Conservation (phyloP, 2,797 vertebrate genomes). For the Aplochiton taeniatus region DNA sequence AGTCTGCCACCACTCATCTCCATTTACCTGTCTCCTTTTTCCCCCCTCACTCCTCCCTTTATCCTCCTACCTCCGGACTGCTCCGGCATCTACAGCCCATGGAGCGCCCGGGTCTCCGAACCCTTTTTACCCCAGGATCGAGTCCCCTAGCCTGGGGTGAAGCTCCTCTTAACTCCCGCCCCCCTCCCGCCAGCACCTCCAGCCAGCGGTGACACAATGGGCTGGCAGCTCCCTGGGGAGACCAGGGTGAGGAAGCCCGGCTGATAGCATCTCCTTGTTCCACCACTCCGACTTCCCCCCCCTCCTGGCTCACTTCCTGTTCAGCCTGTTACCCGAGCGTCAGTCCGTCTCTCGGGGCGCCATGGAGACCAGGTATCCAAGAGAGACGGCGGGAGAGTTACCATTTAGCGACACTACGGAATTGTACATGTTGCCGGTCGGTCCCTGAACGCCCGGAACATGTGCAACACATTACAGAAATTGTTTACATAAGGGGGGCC, state of each 20-base stretch:
- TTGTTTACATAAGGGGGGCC: neutral
- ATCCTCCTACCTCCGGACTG: neutral
- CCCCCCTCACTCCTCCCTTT: constrained; percentile 23
- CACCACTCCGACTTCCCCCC: no score
- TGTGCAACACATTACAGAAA: neutral
- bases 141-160: neutral
- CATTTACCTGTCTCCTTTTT: constrained; percentile 1
- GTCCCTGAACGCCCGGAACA: neutral
- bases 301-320: no score
- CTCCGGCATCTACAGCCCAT: neutral
- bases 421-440: no score
- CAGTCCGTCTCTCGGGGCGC: no score
- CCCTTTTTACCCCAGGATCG: neutral
- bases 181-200: neutral
- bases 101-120: neutral
- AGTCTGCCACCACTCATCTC: constrained; percentile 20
- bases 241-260: neutral
- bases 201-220: neutral
- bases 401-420: no score
- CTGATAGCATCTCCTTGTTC: neutral
- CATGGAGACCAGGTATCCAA: no score
- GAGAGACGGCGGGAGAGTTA: no score
- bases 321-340: no score
- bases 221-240: neutral
- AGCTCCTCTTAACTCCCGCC: neutral